phyloP scores from a whole-genome alignment of 2,888 invertebrate species.

The Drosophila multiciliata region DNA sequence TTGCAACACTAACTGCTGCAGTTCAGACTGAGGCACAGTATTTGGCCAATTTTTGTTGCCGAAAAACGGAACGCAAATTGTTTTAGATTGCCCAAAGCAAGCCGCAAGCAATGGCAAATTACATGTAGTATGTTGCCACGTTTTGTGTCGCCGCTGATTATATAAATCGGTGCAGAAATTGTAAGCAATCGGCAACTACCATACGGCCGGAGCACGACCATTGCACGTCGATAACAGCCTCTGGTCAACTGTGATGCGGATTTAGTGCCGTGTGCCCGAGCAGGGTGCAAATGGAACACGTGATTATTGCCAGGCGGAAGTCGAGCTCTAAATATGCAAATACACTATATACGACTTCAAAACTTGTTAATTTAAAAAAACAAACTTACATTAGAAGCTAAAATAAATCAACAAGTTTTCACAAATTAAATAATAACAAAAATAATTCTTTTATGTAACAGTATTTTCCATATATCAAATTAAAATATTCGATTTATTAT shows the following conservation, averaged over 20 bases:
- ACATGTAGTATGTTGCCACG: slow-evolving; percentile 69
- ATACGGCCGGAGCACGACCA: slow-evolving; percentile 19
- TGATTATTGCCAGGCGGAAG: slow-evolving; percentile 68
- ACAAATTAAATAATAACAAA: not conserved
- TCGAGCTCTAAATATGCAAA: slow-evolving; percentile 18
- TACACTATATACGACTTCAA: slow-evolving; percentile 2
- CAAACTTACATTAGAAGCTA: not conserved
- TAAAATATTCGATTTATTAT: not conserved
- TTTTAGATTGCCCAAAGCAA: slow-evolving; percentile 68
- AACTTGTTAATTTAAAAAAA: not conserved
- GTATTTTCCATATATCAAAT: not conserved
- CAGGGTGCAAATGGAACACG: slow-evolving; percentile 66
- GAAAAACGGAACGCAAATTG: slow-evolving; percentile 72
- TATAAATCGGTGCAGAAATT: slow-evolving; percentile 71
- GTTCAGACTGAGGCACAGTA: slow-evolving; percentile 1
- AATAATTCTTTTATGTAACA: not conserved
- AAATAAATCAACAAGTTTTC: not conserved
- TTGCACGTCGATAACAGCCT: slow-evolving; percentile 56
- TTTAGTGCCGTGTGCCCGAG: slow-evolving; percentile 32
- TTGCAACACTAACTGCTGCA: slow-evolving; percentile 37
- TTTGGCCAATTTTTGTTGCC: slow-evolving; percentile 36
- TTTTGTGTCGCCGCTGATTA: slow-evolving; percentile 78
- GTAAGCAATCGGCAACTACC: slow-evolving; percentile 38
- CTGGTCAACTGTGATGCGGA: slow-evolving; percentile 59
- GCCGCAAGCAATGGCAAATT: slow-evolving; percentile 57